Evolutionary conservation across 2,113 vertebrate genomes (phyloP).

Genomic region (Engystomops pustulosus): DNA sequence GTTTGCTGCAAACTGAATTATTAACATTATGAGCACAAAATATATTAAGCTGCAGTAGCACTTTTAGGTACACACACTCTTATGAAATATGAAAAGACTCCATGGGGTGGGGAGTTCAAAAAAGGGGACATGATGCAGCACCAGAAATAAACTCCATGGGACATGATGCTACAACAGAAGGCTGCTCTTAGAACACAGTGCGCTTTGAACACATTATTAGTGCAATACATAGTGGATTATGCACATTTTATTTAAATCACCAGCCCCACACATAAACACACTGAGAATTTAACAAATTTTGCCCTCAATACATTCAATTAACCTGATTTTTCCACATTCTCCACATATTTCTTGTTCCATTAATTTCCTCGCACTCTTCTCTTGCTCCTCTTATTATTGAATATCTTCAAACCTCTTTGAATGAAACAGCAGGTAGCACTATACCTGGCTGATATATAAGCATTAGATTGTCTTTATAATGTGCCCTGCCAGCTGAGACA

Average conservation of each 20-base stretch:
- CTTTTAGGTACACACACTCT: constrained; percentile 26
- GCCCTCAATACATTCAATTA: constrained; percentile 73
- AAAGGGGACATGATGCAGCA: constrained; percentile 37
- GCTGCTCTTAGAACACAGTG: not conserved
- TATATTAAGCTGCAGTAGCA: constrained; percentile 35
- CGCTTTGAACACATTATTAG: constrained; percentile 53
- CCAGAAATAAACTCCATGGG: constrained; percentile 44
- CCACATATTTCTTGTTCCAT: constrained; percentile 62
- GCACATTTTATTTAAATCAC: constrained; percentile 57
- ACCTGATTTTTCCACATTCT: constrained; percentile 72
- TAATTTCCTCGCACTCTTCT: not conserved
- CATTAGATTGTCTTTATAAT: not conserved
- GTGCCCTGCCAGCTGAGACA: not conserved
- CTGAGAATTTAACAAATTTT: constrained; percentile 71
- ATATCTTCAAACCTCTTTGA: not conserved
- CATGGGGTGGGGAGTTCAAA: constrained; percentile 6
- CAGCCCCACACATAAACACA: constrained; percentile 65
- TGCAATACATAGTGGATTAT: constrained; percentile 50
- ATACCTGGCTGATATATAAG: not conserved
- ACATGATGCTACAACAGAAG: not conserved
- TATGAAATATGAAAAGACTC: constrained; percentile 47
- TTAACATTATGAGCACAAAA: constrained; percentile 48
- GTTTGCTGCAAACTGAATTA: constrained; percentile 42
- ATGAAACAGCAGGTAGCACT: not conserved
- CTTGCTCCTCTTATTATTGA: not conserved